Evolutionary conservation across 2,797 vertebrate species (phyloP).

Genomic region (Oryzias sinensis): DNA sequence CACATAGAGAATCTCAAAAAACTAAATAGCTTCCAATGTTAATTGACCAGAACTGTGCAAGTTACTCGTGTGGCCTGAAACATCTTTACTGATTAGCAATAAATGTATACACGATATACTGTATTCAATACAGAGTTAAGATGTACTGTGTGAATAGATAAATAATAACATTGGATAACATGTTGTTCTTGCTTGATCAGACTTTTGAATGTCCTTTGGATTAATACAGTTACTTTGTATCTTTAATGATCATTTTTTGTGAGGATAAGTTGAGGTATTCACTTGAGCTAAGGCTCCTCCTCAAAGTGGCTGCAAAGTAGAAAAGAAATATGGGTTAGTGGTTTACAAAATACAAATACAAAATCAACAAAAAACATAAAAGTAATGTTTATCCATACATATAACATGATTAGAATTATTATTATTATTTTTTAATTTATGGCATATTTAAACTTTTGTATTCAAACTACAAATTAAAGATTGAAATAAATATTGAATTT

Average conservation of each 20-base stretch:
- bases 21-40: conserved; percentile 12
- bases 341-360: not conserved
- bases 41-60: conserved; percentile 42
- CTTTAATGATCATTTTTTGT: conserved; percentile 80
- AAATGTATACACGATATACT: conserved; percentile 21
- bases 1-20: conserved; percentile 14
- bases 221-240: conserved; percentile 63
- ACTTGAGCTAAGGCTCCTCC: conserved; percentile 60
- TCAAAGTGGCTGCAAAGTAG: conserved; percentile 85
- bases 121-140: conserved; percentile 85
- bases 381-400: too few relatives aligned
- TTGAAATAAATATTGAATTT: too few relatives aligned
- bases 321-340: conserved; percentile 9
- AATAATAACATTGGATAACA: conserved; percentile 77
- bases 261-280: conserved; percentile 75
- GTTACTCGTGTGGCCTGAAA: conserved; percentile 18
- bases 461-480: not conserved
- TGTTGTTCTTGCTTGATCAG: conserved; percentile 70
- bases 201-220: conserved; percentile 72
- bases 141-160: conserved; percentile 74
- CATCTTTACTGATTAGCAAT: conserved; percentile 60
- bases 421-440: too few relatives aligned
- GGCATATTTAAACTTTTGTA: not conserved
- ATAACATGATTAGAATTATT: too few relatives aligned
- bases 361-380: not conserved